Evolutionary conservation across 2,113 vertebrate species (phyloP).

Genomic region (zebrafish (Danio rerio)): DNA sequence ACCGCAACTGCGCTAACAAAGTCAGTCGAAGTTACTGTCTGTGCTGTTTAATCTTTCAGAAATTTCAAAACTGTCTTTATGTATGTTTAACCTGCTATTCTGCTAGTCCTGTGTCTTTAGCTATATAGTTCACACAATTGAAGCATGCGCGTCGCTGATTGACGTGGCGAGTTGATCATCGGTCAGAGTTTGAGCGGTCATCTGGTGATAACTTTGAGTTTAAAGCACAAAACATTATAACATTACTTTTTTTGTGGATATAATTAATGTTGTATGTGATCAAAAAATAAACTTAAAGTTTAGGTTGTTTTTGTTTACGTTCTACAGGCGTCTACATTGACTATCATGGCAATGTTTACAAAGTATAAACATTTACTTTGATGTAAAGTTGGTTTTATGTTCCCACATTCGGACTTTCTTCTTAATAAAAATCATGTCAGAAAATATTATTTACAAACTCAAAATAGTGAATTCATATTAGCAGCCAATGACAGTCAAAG

Average conservation of each 20-base stretch:
- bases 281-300: background rate
- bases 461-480: too few relatives aligned
- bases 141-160: background rate
- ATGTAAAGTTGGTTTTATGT: too few relatives aligned
- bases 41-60: background rate
- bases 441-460: too few relatives aligned
- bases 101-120: background rate
- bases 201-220: background rate
- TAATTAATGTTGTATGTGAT: background rate
- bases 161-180: slow-evolving; percentile 4
- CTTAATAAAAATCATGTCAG: too few relatives aligned
- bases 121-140: background rate
- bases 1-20: background rate
- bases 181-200: background rate
- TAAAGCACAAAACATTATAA: too few relatives aligned
- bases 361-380: background rate
- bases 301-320: background rate
- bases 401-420: too few relatives aligned
- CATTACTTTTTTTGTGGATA: background rate
- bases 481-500: too few relatives aligned
- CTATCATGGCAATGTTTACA: background rate
- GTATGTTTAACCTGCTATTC: background rate
- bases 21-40: background rate
- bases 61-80: background rate
- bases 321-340: background rate